Evolutionary conservation across 1,140 invertebrate genomes (phyloP).

Genomic region (Lordiphosa collinella): DNA sequence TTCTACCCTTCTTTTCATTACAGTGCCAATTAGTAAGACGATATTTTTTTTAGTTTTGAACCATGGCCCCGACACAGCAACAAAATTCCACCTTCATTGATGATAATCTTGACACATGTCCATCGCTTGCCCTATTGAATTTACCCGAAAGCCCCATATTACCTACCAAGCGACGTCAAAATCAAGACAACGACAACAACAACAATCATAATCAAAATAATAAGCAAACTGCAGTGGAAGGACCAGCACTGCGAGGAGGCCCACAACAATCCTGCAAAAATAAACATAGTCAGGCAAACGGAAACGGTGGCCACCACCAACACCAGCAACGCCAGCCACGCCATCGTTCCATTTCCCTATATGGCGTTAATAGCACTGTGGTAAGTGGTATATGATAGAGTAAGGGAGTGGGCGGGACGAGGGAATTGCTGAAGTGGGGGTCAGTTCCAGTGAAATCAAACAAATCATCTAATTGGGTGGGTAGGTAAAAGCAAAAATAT

Average conservation of each 20-base stretch:
- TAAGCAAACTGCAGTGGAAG: constrained; percentile 32
- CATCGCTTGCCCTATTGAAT: constrained; percentile 56
- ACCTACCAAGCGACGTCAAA: constrained; percentile 46
- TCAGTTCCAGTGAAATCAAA: constrained; percentile 58
- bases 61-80: constrained; percentile 51
- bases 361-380: constrained; percentile 71
- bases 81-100: constrained; percentile 78
- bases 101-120: constrained; percentile 68
- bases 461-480: constrained; percentile 70
- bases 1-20: constrained; percentile 21
- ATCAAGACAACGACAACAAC: constrained; percentile 41
- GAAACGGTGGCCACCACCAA: constrained; percentile 48
- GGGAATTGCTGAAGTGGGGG: not conserved
- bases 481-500: constrained; percentile 22
- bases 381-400: constrained; percentile 44
- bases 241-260: constrained; percentile 10
- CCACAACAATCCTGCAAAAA: constrained; percentile 36
- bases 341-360: constrained; percentile 70
- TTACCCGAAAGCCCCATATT: constrained; percentile 73
- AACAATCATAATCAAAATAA: constrained; percentile 29
- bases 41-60: not conserved
- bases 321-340: constrained; percentile 34
- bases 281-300: constrained; percentile 54
- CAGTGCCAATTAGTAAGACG: constrained; percentile 56
- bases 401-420: not conserved